Evolutionary conservation across 2,888 invertebrate species (phyloP).

Genomic region (Zygaena filipendulae): DNA sequence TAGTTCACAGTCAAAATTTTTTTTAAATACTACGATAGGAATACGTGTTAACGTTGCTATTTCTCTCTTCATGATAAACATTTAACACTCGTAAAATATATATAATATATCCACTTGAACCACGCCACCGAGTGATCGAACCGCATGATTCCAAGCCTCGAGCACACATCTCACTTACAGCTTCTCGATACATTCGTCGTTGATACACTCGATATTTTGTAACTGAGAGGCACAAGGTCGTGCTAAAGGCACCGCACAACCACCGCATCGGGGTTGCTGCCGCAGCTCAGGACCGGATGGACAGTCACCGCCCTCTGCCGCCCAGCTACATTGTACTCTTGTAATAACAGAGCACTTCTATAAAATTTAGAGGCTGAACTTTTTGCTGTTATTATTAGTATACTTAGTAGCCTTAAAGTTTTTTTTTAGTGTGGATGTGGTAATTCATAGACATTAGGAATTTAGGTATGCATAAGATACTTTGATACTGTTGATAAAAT

Average conservation of each 20-base stretch:
- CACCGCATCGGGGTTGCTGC: constrained; percentile 20
- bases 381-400: constrained; percentile 53
- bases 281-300: too few species aligned
- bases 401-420: constrained; percentile 48
- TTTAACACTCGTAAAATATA: constrained; percentile 57
- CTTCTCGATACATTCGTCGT: constrained; percentile 62
- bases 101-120: constrained; percentile 55
- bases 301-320: constrained; percentile 57
- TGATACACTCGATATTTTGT: constrained; percentile 51
- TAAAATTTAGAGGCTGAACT: constrained; percentile 60
- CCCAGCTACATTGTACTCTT: constrained; percentile 55
- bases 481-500: not conserved
- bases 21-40: too few species aligned
- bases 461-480: not conserved
- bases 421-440: constrained; percentile 63
- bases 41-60: too few species aligned
- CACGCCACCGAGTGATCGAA: constrained; percentile 69
- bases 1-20: too few species aligned
- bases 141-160: constrained; percentile 66
- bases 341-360: constrained; percentile 49
- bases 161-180: constrained; percentile 66
- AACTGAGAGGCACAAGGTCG: constrained; percentile 63
- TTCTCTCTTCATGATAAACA: too few species aligned
- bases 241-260: constrained; percentile 24
- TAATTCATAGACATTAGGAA: constrained; percentile 39